Base-by-base conservation (phyloP, 2,888 invertebrate species). In the Dynastes tityus region DNA sequence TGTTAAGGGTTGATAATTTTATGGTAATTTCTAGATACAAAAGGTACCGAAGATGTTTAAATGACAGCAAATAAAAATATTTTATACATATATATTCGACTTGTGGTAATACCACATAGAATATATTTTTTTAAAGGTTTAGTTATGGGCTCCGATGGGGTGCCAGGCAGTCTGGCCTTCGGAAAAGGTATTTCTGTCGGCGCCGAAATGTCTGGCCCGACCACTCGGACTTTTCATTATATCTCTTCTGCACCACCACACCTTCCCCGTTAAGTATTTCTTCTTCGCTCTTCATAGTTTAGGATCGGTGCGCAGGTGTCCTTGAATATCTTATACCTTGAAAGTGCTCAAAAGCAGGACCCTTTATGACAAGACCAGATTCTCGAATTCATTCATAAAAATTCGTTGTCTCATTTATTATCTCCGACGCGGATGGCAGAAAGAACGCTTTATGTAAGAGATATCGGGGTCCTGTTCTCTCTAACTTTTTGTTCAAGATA, bases 121-220 rank as follows among this genome's bases (percentile, higher is more conserved):
- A 68, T 71, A 49, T 63, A 55, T 76, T 65, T 75, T 79, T 80
- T 79, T 78, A 75, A 76, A 67, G 71, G 64, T 63, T 78, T 76
- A 75, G 29, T 79, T 81, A 79, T 75, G 77, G 68, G 80, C 68
- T 79, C 73, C 73, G 67, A 78, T 58, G 70, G 81, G 83, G 84
- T 83, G 82, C 83, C 83, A 81, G 76, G 76, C 81, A 77, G 84
- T 83, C 84, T 84, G 78, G 80, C 61, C 68, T 68, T 73, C 73
- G n/a, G 64, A 64, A 64, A 78, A 80, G 76, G 77, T 64, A 79
- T 45, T 68, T 78, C 55, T 68, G 74, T 82, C 82, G 84, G 84
- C 84, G 85, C 85, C 85, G 82, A 79, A 78, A 71, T 78, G 85
- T 85, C 85, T 85, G 65, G 81, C 71, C 79, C 78, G 76, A 65